A percentile compares a stretch with the other conserved stretches of the same genome.
These are phyloP conservation scores for Cyanoderma ruficeps DNA, from an alignment of 2,113 vertebrate species.

Conservation along the genomic window DNA sequence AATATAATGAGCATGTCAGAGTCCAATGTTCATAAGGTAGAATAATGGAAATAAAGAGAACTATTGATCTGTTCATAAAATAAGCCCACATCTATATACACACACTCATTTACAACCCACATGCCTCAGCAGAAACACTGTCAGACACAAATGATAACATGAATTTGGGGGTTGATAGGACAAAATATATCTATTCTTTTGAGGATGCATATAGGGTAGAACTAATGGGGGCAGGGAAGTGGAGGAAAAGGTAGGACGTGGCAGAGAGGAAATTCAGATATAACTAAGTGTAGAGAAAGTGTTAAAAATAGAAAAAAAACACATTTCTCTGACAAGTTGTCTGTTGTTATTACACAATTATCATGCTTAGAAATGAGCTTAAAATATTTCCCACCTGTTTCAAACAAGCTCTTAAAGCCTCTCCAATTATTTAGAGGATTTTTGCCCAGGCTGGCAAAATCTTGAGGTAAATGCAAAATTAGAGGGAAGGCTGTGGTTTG, in stretches of 20 bases:
- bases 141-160: background rate
- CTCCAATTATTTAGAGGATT: background rate
- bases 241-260: fast-evolving
- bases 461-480: background rate
- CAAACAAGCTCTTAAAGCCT: background rate
- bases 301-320: background rate
- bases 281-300: background rate
- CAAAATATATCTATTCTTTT: background rate
- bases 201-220: background rate
- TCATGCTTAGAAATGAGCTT: background rate
- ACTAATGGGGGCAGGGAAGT: fast-evolving
- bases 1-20: background rate
- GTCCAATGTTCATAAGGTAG: background rate
- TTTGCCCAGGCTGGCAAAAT: background rate
- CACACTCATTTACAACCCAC: background rate
- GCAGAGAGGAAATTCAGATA: background rate
- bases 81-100: background rate
- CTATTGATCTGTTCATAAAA: background rate
- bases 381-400: background rate
- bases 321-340: background rate
- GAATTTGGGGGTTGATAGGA: background rate
- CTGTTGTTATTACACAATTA: background rate
- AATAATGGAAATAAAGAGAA: background rate
- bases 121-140: background rate
- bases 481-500: background rate